Evolutionary conservation across 2,888 invertebrate species (phyloP).

Genomic region (Cheilosia urbana): DNA sequence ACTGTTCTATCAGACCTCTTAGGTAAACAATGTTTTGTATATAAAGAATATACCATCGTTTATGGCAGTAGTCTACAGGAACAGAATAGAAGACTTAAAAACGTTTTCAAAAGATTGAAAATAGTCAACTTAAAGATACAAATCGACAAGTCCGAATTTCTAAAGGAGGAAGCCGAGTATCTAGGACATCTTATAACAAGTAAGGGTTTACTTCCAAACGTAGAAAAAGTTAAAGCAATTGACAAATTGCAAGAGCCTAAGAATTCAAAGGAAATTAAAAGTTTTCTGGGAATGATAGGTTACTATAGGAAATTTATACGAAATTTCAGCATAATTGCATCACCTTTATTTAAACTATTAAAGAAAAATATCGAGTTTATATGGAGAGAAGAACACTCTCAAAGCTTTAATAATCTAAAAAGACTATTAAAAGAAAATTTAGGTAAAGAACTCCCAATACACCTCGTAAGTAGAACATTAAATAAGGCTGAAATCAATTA

Average conservation of each 20-base stretch:
- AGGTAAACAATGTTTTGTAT: neutral
- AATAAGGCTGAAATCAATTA: slow-evolving; percentile 31
- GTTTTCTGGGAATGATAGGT: slow-evolving; percentile 38
- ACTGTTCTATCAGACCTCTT: neutral
- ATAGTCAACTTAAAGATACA: slow-evolving; percentile 20
- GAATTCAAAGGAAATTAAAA: slow-evolving; percentile 8
- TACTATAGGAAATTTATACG: slow-evolving; percentile 27
- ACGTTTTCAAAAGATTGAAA: slow-evolving; percentile 18
- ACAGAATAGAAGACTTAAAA: no score
- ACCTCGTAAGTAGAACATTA: slow-evolving; percentile 44
- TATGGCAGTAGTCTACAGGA: neutral
- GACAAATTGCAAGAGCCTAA: slow-evolving; percentile 4
- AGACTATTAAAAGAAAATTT: neutral
- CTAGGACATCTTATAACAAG: slow-evolving; percentile 22
- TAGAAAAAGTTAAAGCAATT: slow-evolving; percentile 6
- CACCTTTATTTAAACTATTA: slow-evolving; percentile 48
- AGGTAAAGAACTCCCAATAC: slow-evolving; percentile 25
- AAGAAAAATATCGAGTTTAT: slow-evolving; percentile 4
- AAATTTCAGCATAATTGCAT: slow-evolving; percentile 54
- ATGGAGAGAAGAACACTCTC: no score
- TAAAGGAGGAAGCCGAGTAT: slow-evolving; percentile 9
- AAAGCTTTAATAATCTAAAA: no score
- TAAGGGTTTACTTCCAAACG: slow-evolving; percentile 12
- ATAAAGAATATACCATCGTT: neutral
- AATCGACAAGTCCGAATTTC: slow-evolving; percentile 33